Conservation (phyloP, 2,888 invertebrate species). For the Sarcophaga carnaria region DNA sequence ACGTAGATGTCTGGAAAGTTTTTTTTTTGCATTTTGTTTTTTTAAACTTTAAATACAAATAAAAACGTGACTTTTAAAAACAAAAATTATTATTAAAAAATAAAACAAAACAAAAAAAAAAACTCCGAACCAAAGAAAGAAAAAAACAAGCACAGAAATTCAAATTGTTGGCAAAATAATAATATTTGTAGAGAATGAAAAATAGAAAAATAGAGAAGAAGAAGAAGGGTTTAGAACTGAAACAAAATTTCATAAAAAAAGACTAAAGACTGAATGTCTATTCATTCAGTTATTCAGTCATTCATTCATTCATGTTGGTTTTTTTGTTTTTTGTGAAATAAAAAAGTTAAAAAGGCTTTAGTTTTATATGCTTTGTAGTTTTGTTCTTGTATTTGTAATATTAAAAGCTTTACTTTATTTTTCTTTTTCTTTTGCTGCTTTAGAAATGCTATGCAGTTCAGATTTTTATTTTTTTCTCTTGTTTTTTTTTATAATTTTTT, state of each 20-base stretch:
- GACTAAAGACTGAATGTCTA: background rate
- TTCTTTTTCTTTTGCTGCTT: slow-evolving; percentile 18
- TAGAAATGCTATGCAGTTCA: slow-evolving; percentile 32
- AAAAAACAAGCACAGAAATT: background rate
- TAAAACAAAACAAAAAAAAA: slow-evolving; percentile 18
- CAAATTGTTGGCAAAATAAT: slow-evolving; percentile 7
- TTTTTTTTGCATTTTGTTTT: slow-evolving; percentile 1
- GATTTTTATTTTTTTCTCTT: background rate
- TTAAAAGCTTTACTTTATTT: slow-evolving; percentile 1
- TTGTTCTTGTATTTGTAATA: background rate
- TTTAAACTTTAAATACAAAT: slow-evolving; percentile 39
- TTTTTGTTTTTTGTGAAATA: background rate
- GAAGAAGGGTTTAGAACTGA: background rate
- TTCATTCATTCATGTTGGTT: background rate
- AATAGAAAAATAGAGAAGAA: background rate
- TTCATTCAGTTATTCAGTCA: no score
- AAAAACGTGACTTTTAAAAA: slow-evolving; percentile 66
- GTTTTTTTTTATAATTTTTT: slow-evolving; percentile 26
- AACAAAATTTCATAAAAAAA: slow-evolving; percentile 2
- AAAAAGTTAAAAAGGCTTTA: slow-evolving; percentile 40
- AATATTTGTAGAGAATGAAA: background rate
- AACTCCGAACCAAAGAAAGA: background rate
- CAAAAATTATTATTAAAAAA: slow-evolving; percentile 42
- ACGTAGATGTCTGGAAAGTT: slow-evolving; percentile 66
- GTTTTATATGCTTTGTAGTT: background rate